Evolutionary conservation across 2,888 invertebrate species (phyloP).

Genomic region (Caenorhabditis sp.): DNA sequence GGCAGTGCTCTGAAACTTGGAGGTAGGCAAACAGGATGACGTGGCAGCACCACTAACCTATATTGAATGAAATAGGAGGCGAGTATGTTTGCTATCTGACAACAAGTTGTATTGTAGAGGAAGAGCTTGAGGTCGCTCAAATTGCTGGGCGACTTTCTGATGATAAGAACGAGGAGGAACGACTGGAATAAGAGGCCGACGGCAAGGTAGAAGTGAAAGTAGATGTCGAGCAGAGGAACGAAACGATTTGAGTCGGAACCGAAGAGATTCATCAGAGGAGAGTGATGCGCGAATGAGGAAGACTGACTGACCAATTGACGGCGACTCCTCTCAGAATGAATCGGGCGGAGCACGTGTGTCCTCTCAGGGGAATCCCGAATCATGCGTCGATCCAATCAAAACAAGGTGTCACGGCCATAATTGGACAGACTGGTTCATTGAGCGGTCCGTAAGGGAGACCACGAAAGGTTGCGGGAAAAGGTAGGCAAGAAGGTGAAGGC

Average conservation of each 20-base stretch:
- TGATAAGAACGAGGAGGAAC: slow-evolving; percentile 22
- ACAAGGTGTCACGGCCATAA: too few species aligned
- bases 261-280: slow-evolving; percentile 11
- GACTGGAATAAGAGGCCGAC: slow-evolving; percentile 17
- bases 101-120: slow-evolving; percentile 31
- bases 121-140: slow-evolving; percentile 33
- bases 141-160: slow-evolving; percentile 29
- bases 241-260: slow-evolving; percentile 21
- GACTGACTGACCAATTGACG: slow-evolving; percentile 11
- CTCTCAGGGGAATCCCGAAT: slow-evolving; percentile 1
- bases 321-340: not conserved
- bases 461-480: too few species aligned
- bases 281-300: not conserved
- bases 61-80: slow-evolving; percentile 40
- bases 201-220: slow-evolving; percentile 30
- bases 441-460: not conserved
- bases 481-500: not conserved
- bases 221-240: slow-evolving; percentile 21
- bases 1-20: slow-evolving; percentile 36
- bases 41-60: slow-evolving; percentile 6
- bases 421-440: not conserved
- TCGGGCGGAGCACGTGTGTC: slow-evolving; percentile 1
- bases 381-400: too few species aligned
- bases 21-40: not conserved
- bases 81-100: slow-evolving; percentile 41